Conservation (phyloP, 2,888 invertebrate genomes). For the Psylliodes chrysocephalus region DNA sequence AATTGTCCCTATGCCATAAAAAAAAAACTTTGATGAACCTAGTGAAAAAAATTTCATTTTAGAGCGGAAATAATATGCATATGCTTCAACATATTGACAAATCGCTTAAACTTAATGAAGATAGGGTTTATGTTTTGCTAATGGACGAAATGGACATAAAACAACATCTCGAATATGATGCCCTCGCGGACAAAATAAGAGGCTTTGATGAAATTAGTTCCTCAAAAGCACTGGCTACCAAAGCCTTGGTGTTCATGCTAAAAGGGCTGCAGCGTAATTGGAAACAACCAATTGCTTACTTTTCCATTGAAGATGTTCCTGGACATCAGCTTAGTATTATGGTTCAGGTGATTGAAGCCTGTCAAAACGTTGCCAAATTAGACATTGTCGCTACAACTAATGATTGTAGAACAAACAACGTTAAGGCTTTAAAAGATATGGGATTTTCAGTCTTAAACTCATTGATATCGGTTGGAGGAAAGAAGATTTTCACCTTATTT, state of each 20-base stretch:
- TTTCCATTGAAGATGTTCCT: constrained; percentile 1
- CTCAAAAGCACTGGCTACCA: constrained; percentile 23
- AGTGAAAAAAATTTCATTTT: constrained; percentile 37
- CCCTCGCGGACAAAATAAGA: constrained; percentile 27
- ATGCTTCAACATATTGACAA: constrained; percentile 23
- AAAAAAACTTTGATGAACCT: constrained; percentile 33
- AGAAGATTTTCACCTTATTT: constrained; percentile 28
- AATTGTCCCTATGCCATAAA: no score
- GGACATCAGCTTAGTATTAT: not conserved
- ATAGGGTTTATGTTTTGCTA: no score
- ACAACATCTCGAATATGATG: constrained; percentile 40
- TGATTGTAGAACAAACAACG: constrained; percentile 28
- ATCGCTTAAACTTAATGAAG: constrained; percentile 20
- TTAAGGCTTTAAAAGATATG: constrained; percentile 20
- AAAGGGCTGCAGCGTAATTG: no score
- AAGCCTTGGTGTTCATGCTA: constrained; percentile 37
- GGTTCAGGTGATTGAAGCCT: not conserved
- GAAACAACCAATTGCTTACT: no score
- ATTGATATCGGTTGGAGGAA: constrained; percentile 20
- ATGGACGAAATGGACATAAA: no score
- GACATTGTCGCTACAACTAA: constrained; percentile 19
- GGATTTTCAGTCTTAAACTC: no score
- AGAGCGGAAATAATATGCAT: constrained; percentile 36
- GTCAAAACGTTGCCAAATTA: not conserved
- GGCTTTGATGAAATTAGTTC: constrained; percentile 40